These are phyloP conservation scores for Hydropsyche betteni DNA, from an alignment of 2,888 invertebrate genomes.

Conservation along the genomic window DNA sequence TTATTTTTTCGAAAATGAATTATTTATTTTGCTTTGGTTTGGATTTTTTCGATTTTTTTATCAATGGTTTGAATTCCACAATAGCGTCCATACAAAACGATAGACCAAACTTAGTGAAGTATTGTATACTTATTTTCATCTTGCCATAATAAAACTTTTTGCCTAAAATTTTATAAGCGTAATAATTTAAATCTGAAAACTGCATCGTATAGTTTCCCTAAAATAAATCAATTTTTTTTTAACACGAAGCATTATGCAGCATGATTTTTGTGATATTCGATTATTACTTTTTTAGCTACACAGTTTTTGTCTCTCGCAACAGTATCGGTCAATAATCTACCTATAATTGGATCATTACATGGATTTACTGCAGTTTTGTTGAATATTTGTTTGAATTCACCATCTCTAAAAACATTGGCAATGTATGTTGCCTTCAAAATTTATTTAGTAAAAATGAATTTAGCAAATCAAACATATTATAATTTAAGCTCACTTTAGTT, in stretches of 20 bases:
- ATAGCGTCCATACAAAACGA: neutral
- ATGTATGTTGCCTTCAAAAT: neutral
- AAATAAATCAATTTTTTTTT: neutral
- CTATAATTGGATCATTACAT: neutral
- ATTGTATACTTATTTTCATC: neutral
- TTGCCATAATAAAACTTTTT: neutral
- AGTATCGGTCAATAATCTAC: neutral
- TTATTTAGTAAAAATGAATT: neutral
- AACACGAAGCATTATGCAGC: neutral
- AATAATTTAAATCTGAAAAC: neutral
- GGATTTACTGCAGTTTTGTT: slow-evolving; percentile 3
- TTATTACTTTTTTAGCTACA: no score
- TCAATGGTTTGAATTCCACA: neutral
- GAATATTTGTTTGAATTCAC: neutral
- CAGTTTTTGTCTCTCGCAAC: neutral
- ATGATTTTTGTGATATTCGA: neutral
- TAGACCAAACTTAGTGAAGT: neutral
- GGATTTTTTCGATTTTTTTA: no score
- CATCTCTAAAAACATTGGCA: neutral
- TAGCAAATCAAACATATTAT: neutral
- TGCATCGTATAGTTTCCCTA: neutral
- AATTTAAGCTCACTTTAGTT: neutral
- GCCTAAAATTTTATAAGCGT: neutral
- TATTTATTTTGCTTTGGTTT: no score
- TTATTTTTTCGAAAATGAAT: neutral